Percentiles rank a stretch among this genome's conserved stretches.
phyloP scores from a whole-genome alignment of 1,140 invertebrate species.

The Dermatophagoides farinae region DNA sequence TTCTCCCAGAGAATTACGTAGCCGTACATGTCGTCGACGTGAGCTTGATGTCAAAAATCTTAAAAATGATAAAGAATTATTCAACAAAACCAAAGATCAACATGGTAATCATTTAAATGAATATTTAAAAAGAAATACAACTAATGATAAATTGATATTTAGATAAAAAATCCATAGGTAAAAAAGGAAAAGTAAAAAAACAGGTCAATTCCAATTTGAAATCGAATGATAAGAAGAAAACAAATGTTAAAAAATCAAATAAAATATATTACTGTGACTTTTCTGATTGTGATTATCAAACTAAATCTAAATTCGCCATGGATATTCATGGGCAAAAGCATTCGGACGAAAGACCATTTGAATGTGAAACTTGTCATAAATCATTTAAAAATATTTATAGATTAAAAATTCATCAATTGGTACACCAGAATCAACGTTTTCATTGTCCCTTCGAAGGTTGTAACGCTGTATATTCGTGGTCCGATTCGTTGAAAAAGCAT shows the following conservation, averaged over 20 bases:
- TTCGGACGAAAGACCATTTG: constrained; percentile 40
- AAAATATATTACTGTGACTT: neutral
- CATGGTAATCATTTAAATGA: too few species aligned
- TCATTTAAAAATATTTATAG: constrained; percentile 53
- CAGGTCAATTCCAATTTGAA: neutral
- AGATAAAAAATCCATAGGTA: too few species aligned
- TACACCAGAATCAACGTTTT: neutral
- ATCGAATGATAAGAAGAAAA: neutral
- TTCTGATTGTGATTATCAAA: neutral
- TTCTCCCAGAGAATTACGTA: too few species aligned
- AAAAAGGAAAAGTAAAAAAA: neutral
- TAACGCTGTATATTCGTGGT: neutral
- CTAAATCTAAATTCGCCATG: neutral
- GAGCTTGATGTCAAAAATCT: too few species aligned
- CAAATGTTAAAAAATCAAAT: neutral
- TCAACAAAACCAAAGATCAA: neutral
- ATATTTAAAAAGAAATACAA: too few species aligned
- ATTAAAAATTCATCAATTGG: constrained; percentile 34
- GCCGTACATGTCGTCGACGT: too few species aligned
- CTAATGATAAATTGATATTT: too few species aligned
- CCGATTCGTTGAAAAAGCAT: neutral
- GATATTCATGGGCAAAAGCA: neutral
- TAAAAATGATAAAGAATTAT: too few species aligned
- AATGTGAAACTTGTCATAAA: constrained; percentile 41
- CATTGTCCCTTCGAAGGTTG: neutral